Percentiles rank a stretch among this genome's conserved stretches.
Evolutionary conservation across 2,797 vertebrate species (phyloP).

Genomic region (Hipposideros larvatus): DNA sequence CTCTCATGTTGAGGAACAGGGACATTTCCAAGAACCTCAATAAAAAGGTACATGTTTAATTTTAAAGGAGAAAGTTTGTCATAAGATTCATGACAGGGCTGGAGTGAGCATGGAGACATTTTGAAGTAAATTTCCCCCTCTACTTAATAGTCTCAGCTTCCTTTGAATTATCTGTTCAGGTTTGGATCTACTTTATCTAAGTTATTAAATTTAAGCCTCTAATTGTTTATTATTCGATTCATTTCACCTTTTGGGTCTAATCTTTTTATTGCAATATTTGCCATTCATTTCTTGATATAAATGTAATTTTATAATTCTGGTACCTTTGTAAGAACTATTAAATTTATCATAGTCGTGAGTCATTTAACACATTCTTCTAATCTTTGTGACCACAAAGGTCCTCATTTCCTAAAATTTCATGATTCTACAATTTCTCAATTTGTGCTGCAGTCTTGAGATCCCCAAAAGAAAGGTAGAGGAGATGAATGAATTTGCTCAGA

Average conservation of each 20-base stretch:
- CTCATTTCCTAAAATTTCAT: neutral
- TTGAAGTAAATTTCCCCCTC: neutral
- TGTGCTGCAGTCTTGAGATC: neutral
- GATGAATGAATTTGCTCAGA: slow-evolving; percentile 40
- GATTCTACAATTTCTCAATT: neutral
- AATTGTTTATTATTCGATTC: neutral
- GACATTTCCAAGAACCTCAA: neutral
- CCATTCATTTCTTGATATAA: neutral
- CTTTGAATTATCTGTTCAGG: neutral
- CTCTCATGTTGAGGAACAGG: neutral
- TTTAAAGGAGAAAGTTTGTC: neutral
- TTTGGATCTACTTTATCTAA: neutral
- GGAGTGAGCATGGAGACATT: too few relatives aligned
- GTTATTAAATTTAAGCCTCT: neutral
- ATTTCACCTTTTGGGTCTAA: neutral
- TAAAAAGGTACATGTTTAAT: slow-evolving; percentile 3
- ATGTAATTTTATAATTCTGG: neutral
- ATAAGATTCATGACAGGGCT: neutral
- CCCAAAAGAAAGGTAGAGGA: slow-evolving; percentile 45
- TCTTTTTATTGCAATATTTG: neutral
- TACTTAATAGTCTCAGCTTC: neutral
- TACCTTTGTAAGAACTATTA: neutral
- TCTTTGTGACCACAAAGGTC: neutral
- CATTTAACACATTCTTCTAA: slow-evolving; percentile 44
- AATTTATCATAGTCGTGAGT: neutral